Evolutionary conservation across 92 coral and sea anemone genomes (phyloP).

Genomic region (Nematostella vectensis): DNA sequence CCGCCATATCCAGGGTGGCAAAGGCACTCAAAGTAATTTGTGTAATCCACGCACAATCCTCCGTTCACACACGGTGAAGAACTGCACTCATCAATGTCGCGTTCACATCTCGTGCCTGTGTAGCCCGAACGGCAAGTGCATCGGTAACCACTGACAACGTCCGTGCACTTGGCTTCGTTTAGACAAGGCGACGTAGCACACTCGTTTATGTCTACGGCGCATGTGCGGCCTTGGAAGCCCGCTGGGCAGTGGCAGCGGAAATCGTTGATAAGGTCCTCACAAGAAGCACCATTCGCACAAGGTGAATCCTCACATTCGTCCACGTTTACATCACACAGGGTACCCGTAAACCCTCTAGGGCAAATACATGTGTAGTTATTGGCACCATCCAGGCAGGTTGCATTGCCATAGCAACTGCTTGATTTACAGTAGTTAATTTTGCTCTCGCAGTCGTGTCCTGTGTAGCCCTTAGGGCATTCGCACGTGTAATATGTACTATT

Average conservation of each 20-base stretch:
- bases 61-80: slow-evolving; percentile 45
- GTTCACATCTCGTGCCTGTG: slow-evolving; percentile 47
- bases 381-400: slow-evolving; percentile 61
- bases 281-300: slow-evolving; percentile 51
- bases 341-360: slow-evolving; percentile 43
- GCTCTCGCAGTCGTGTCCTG: slow-evolving; percentile 62
- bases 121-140: slow-evolving; percentile 64
- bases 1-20: slow-evolving; percentile 79
- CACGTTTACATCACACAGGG: slow-evolving; percentile 40
- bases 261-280: slow-evolving; percentile 56
- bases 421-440: slow-evolving; percentile 63
- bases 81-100: slow-evolving; percentile 47
- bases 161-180: slow-evolving; percentile 50
- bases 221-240: slow-evolving; percentile 75
- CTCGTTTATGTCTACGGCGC: slow-evolving; percentile 68
- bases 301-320: slow-evolving; percentile 49
- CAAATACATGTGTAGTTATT: slow-evolving; percentile 56
- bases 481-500: slow-evolving; percentile 47
- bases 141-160: slow-evolving; percentile 50
- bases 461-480: slow-evolving; percentile 49
- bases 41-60: slow-evolving; percentile 60
- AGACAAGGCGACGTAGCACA: slow-evolving; percentile 62
- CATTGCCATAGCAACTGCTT: slow-evolving; percentile 49
- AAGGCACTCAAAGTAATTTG: slow-evolving; percentile 50
- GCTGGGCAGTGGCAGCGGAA: slow-evolving; percentile 52